These are phyloP conservation scores for Lasioglossum vierecki DNA, from an alignment of 2,888 invertebrate species.

Conservation along the genomic window DNA sequence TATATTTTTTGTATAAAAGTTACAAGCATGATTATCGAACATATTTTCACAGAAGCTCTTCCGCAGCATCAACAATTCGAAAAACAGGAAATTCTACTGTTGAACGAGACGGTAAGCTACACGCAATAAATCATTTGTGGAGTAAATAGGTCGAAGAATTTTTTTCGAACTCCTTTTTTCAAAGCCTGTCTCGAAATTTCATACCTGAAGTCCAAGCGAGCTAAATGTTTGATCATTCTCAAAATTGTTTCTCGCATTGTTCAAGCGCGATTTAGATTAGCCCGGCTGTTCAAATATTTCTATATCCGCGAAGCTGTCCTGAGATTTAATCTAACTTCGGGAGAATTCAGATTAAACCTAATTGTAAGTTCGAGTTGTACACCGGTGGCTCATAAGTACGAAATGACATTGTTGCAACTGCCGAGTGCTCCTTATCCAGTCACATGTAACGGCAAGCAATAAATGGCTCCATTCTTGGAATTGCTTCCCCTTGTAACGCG, in stretches of 20 bases:
- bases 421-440: constrained; percentile 6
- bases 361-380: constrained; percentile 14
- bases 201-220: no score
- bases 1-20: background rate
- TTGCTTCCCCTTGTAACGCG: constrained; percentile 6
- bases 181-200: background rate
- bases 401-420: constrained; percentile 22
- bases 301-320: background rate
- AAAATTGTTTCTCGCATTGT: background rate
- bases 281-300: background rate
- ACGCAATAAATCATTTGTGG: background rate
- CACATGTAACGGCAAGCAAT: constrained; percentile 15
- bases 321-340: constrained; percentile 3
- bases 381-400: background rate
- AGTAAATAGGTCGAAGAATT: background rate
- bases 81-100: background rate
- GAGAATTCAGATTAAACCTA: background rate
- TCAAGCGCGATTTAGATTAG: background rate
- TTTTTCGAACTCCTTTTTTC: background rate
- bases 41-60: background rate
- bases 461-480: constrained; percentile 20
- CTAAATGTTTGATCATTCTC: background rate
- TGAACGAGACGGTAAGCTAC: background rate
- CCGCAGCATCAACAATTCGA: background rate
- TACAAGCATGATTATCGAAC: constrained; percentile 1